These are phyloP conservation scores for Monochamus alternatus DNA, from an alignment of 2,888 invertebrate genomes.

Conservation along the genomic window DNA sequence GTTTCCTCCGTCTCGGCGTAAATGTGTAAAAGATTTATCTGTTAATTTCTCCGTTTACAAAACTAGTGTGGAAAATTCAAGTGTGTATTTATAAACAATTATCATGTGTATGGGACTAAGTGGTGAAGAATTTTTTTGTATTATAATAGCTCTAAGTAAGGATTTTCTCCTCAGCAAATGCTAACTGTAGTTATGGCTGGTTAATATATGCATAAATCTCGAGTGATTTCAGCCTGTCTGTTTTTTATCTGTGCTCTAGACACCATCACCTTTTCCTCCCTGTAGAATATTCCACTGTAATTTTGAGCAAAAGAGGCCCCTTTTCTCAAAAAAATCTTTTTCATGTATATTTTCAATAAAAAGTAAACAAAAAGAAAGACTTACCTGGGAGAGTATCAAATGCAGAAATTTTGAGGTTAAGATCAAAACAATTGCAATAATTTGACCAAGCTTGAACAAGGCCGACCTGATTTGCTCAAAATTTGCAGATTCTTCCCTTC, in stretches of 20 bases:
- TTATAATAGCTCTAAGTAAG: conserved; percentile 29
- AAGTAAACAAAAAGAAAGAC: too few species aligned
- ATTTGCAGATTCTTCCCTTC: conserved; percentile 1
- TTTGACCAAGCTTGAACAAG: background rate
- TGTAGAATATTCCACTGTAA: conserved; percentile 11
- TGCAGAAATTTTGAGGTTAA: background rate
- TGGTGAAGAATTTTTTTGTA: conserved; percentile 32
- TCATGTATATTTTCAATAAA: too few species aligned
- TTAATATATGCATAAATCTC: conserved; percentile 35
- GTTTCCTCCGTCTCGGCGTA: background rate
- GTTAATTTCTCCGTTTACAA: background rate
- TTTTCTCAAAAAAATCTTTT: too few species aligned
- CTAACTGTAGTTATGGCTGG: conserved; percentile 34
- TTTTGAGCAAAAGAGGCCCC: conserved; percentile 25
- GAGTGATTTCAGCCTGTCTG: conserved; percentile 30
- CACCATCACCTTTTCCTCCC: conserved; percentile 7
- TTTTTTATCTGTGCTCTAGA: conserved; percentile 23
- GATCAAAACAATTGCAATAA: background rate
- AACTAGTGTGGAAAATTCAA: conserved; percentile 30
- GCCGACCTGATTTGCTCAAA: conserved; percentile 16
- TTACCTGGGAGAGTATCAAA: too few species aligned
- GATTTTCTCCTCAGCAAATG: conserved; percentile 18
- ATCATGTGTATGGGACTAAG: conserved; percentile 33
- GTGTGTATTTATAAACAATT: conserved; percentile 32
- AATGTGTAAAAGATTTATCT: conserved; percentile 26